These are phyloP conservation scores for Allacma fusca DNA, from an alignment of 2,888 invertebrate genomes.

Conservation along the genomic window DNA sequence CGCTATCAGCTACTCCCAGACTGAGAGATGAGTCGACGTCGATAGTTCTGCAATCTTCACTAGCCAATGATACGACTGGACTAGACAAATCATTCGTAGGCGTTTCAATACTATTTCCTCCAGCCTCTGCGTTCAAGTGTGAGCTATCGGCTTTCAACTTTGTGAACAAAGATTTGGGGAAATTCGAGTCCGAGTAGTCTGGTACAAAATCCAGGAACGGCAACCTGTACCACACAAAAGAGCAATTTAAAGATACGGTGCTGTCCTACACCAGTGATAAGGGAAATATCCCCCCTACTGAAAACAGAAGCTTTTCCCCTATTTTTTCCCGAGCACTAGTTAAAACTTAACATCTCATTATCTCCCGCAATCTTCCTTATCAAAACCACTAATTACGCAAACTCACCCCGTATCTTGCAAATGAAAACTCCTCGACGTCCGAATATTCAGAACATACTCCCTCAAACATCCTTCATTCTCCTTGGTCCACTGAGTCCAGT, in stretches of 20 bases:
- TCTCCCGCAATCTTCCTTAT: background rate
- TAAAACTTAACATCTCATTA: background rate
- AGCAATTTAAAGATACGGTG: background rate
- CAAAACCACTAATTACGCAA: no score
- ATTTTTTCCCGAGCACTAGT: background rate
- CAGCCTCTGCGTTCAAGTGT: background rate
- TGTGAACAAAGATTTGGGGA: background rate
- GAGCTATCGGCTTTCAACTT: background rate
- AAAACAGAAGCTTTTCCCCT: background rate
- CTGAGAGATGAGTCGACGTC: no score
- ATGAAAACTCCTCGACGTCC: background rate
- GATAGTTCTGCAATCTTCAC: no score
- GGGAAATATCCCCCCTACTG: no score
- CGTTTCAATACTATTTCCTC: background rate
- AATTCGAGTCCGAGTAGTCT: background rate
- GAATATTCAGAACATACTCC: background rate
- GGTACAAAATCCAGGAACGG: background rate
- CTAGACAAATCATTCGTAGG: no score
- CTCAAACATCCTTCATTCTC: background rate
- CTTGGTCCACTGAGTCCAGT: background rate
- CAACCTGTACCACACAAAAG: background rate
- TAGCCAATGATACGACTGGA: no score
- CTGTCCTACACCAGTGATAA: background rate
- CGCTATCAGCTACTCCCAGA: no score
- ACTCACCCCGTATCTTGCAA: conserved; percentile 1